Evolutionary conservation across 2,797 vertebrate genomes (phyloP).

Genomic region (Artibeus lituratus): DNA sequence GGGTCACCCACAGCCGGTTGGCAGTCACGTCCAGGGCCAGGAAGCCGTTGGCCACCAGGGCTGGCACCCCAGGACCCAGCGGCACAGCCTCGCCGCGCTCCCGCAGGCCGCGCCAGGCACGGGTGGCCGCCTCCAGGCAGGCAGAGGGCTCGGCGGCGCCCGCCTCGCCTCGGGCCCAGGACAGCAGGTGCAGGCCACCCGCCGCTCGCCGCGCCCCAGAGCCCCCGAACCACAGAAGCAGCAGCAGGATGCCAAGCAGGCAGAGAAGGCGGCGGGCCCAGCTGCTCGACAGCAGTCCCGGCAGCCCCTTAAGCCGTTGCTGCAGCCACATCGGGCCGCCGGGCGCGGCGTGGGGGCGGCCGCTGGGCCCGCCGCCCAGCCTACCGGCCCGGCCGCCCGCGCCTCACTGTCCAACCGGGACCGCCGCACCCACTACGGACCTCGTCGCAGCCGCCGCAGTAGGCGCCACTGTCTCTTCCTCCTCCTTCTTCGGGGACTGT

Average conservation of each 20-base stretch:
- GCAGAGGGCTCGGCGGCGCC: slow-evolving; percentile 82
- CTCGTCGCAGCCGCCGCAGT: not conserved
- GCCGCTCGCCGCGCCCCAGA: slow-evolving; percentile 73
- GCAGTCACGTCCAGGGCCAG: slow-evolving; percentile 88
- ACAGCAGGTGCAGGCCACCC: slow-evolving; percentile 81
- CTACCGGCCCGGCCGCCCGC: slow-evolving; percentile 58
- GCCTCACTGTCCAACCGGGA: slow-evolving; percentile 16
- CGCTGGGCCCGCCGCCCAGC: slow-evolving; percentile 59
- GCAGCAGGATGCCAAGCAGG: slow-evolving; percentile 86
- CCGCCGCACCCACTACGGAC: not conserved
- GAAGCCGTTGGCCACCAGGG: slow-evolving; percentile 92
- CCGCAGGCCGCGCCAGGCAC: slow-evolving; percentile 86
- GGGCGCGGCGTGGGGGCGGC: slow-evolving; percentile 43
- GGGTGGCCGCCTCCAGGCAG: slow-evolving; percentile 88
- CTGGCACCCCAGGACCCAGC: slow-evolving; percentile 80
- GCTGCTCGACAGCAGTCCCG: slow-evolving; percentile 94
- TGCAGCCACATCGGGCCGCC: slow-evolving; percentile 91
- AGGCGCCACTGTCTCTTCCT: slow-evolving; percentile 27
- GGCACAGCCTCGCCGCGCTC: slow-evolving; percentile 88
- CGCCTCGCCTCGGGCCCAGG: slow-evolving; percentile 80
- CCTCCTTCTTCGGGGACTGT: not conserved
- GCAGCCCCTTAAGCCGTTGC: slow-evolving; percentile 93
- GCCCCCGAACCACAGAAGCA: slow-evolving; percentile 92
- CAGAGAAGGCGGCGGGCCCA: slow-evolving; percentile 92
- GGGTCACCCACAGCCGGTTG: slow-evolving; percentile 91